phyloP scores from a whole-genome alignment of 2,888 invertebrate species.

The Chrysolina oricalcia region DNA sequence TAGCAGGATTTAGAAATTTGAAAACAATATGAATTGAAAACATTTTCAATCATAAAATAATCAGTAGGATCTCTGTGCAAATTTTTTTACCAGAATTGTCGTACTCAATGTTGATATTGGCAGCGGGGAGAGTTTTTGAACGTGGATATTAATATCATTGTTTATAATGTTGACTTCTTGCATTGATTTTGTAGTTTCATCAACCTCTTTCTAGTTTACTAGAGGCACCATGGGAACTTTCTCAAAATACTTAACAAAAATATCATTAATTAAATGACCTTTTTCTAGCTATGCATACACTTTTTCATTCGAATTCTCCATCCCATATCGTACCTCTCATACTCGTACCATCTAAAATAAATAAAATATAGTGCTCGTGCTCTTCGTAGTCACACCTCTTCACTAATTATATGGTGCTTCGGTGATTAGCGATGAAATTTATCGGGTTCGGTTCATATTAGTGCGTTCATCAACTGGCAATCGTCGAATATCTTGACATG shows the following conservation, averaged over 20 bases:
- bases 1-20: too few species aligned
- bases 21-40: too few species aligned
- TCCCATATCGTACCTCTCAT: constrained; percentile 14
- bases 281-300: background rate
- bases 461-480: constrained; percentile 49
- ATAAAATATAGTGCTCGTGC: constrained; percentile 50
- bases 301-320: background rate
- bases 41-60: too few species aligned
- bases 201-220: too few species aligned
- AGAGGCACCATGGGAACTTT: too few species aligned
- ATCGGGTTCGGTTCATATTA: constrained; percentile 48
- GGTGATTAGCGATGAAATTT: constrained; percentile 51
- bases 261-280: background rate
- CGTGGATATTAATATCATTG: background rate
- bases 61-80: too few species aligned
- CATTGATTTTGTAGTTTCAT: too few species aligned
- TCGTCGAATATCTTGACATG: constrained; percentile 42
- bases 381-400: constrained; percentile 27
- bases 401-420: constrained; percentile 48
- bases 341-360: constrained; percentile 28
- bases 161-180: too few species aligned
- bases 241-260: too few species aligned
- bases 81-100: too few species aligned
- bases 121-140: background rate
- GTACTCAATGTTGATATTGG: too few species aligned